These are phyloP conservation scores for Lipophrys pholis DNA, from an alignment of 2,113 vertebrate species.

Conservation along the genomic window DNA sequence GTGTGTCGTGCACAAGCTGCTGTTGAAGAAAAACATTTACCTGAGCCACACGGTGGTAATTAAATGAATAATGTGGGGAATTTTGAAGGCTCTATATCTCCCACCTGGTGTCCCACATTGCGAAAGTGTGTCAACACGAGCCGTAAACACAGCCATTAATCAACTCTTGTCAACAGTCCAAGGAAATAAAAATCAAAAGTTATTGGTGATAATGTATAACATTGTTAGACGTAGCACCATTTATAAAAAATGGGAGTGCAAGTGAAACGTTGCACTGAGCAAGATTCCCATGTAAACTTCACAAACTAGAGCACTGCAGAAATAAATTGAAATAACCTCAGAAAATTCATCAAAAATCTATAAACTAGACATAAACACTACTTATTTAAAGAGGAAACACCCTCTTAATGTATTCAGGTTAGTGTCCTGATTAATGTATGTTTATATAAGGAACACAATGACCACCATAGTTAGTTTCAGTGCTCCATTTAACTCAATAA, in stretches of 20 bases:
- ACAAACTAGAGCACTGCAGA: background rate
- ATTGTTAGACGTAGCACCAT: slow-evolving; percentile 26
- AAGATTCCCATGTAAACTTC: slow-evolving; percentile 13
- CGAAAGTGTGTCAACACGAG: slow-evolving; percentile 57
- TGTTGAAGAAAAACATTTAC: slow-evolving; percentile 21
- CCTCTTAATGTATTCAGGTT: background rate
- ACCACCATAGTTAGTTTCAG: background rate
- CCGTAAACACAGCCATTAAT: slow-evolving; percentile 53
- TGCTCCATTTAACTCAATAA: background rate
- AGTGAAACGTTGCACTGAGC: background rate
- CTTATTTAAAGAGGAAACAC: too few relatives aligned
- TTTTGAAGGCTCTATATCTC: slow-evolving; percentile 27
- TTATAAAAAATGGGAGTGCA: slow-evolving; percentile 14
- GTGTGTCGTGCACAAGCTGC: slow-evolving; percentile 14
- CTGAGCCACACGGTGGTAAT: slow-evolving; percentile 20
- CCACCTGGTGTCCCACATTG: slow-evolving; percentile 53
- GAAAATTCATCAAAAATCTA: background rate
- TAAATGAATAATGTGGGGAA: slow-evolving; percentile 36
- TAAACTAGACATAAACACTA: too few relatives aligned
- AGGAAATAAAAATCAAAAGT: slow-evolving; percentile 41
- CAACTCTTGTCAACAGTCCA: slow-evolving; percentile 16
- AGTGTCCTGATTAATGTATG: background rate
- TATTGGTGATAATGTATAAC: slow-evolving; percentile 35
- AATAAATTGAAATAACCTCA: background rate
- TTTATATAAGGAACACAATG: background rate